Base-by-base conservation (phyloP, 2,113 vertebrate genomes). In the Trogon melanurus region DNA sequence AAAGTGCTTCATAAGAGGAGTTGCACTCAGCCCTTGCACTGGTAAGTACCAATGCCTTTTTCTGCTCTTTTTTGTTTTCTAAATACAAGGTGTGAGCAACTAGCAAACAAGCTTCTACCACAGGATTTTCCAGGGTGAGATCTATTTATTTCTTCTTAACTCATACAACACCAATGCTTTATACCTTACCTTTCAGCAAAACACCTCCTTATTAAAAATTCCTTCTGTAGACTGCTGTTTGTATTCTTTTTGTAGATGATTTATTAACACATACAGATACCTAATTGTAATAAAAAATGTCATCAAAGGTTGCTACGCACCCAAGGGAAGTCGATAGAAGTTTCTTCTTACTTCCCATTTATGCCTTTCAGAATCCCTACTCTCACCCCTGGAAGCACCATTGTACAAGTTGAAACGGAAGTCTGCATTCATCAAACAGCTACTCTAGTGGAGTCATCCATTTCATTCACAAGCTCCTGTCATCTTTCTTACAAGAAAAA, bases 351-450 rank as follows among this genome's bases (percentile, higher is more conserved):
- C 79, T 85, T 90, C 11, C 9, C 9, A 13, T 73, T 76, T 50
- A 66, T 54, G 27, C 5, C 8, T 84, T 81, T 79, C 23, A 84
- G 38, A 93, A 85, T 45, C 29, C 26, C 16, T 67, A 6, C 38
- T 71, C 53, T 92, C 85, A 85, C 41, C 26, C 32, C 20, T 72
- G 14, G 9, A 53, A 91, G 57, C 34, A 64, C 26, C 26, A 67
- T 69, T 71, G 53, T 65, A 56, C 27, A 69, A 85, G 26, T 14
- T 79, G 73, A 93, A 95, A 84, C 25, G 78, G 38, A 93, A 87
- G 25, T n/a, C 79, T 92, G 18, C 15, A 26, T 86, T 90, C 79
- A 67, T 93, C 64, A 92, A 84, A 88, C 17, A 92, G 34, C 84
- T 86, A 5, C 54, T 41, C 32, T 5, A 1, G 20, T 47, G 89